Evolutionary conservation across 2,113 vertebrate species (phyloP), one percentile per base, ranked within the genome.

Genomic region (Mola mola): DNA sequence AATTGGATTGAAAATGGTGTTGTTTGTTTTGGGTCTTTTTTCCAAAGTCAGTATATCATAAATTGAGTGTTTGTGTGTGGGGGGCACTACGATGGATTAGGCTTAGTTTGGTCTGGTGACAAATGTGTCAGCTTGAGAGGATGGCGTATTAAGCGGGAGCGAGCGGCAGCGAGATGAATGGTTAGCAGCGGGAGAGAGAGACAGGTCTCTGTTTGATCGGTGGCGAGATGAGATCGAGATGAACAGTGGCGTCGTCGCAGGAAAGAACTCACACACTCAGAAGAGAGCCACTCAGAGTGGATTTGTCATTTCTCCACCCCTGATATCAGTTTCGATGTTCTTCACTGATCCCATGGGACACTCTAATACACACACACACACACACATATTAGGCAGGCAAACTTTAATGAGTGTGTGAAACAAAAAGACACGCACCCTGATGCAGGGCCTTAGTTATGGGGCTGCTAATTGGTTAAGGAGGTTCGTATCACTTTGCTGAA

Each of bases 391-490:
- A n/a, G n/a, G 26, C 28, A 40, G 38, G 47, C 24, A 20, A 22
- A 24, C 44, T 19, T 53, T 61, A 70, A 79, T 60, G 60, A 76
- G 47, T 42, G 52, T 33, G 34, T 52, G 48, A 42, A 36, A 48
- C 55, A 66, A 46, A 61, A 24, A 49, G 26, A 42, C 46, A 26
- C 51, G 49, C 15, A 26, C 25, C 41, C 43, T 61, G 48, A 81
- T 47, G 44, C 62, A 22, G 22, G 56, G 57, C 47, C 34, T 44
- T 63, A 65, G 68, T 72, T 72, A 64, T 67, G 49, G 43, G 21
- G 15, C 41, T 53, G 83, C 55, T 89, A 85, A 88, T 88, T 90
- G 84, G 79, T 82, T 81, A 83, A 89, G 78, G 79, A 82, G 87
- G 71, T 84, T 81, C 63, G 70, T 77, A 71, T 88, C 77, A 88